A percentile compares a stretch with the other conserved stretches of the same genome.
phyloP scores from a whole-genome alignment of 1,140 invertebrate species.

The Aphelenchoides besseyi region DNA sequence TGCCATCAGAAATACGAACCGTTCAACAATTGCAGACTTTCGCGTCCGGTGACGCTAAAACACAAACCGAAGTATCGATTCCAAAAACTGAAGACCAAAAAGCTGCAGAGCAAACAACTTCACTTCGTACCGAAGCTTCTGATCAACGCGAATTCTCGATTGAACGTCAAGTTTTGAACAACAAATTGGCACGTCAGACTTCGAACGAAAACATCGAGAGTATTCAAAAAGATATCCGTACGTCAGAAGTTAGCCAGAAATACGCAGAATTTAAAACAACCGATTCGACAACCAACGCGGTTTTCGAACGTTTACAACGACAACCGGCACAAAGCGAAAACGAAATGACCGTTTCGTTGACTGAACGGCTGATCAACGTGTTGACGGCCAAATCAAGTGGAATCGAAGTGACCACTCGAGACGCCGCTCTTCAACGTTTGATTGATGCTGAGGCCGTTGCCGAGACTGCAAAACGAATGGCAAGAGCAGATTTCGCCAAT shows the following conservation, averaged over 20 bases:
- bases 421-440: neutral
- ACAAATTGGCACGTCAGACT: neutral
- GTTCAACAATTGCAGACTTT: neutral
- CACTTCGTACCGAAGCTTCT: neutral
- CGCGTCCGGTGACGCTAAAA: neutral
- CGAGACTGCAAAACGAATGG: conserved; percentile 6
- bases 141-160: neutral
- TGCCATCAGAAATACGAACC: neutral
- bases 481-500: neutral
- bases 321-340: neutral
- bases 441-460: conserved; percentile 9
- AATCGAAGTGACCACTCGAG: neutral
- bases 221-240: neutral
- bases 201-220: neutral
- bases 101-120: neutral
- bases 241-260: neutral
- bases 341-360: neutral
- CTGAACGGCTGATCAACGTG: neutral
- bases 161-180: neutral
- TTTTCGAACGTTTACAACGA: neutral
- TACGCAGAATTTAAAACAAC: neutral
- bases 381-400: neutral
- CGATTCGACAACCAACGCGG: neutral
- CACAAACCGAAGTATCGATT: neutral
- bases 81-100: neutral